Base-by-base conservation (phyloP, 2,888 invertebrate species). In the Operophtera brumata region DNA sequence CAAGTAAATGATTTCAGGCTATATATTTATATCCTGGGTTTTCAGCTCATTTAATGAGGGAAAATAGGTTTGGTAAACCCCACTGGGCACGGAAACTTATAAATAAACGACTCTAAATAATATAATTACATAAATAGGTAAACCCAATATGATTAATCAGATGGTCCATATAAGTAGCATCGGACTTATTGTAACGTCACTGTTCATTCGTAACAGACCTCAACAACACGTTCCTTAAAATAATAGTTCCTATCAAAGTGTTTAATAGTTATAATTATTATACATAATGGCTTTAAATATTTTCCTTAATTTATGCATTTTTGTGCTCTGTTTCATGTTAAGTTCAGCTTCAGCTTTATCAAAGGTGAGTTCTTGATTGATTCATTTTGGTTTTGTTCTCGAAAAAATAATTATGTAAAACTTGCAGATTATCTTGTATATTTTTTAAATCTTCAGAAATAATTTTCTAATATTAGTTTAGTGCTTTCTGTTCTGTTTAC, bases 281-380 rank as follows among this genome's bases (percentile, higher is more conserved):
- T 40, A 37, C n/a, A 54, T 11, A 40, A 61, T 56, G 53, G 28
- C 39, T 42, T 8, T 20, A 26, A 7, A 12, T 10, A 39, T 32
- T 12, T 30, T 49, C 4, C 41, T 6, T 12, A 32, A 1, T 45
- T 49, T 53, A 42, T 59, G 47, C 44, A 1, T 45, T 14, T 26
- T 53, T 20, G 25, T 53, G 34, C 6, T 45, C 39, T 59, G 45
- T 54, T 41, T 26, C 34, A 34, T 44, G 12, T 9, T 54, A n/a
- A 54, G 46, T 52, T 36, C 28, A 25, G 34, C 51, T 14, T 36
- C 36, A 6, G 25, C 41, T 8, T 28, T 56, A 26, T 10, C 1
- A n/a, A 50, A 43, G 55, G 61, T 58, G 20, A 51, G 42, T 12
- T 30, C n/a, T 11, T 34, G n/a, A 11, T n/a, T 34, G 1, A 4